phyloP scores from a whole-genome alignment of 2,797 vertebrate species.

The Thunnus albacares region DNA sequence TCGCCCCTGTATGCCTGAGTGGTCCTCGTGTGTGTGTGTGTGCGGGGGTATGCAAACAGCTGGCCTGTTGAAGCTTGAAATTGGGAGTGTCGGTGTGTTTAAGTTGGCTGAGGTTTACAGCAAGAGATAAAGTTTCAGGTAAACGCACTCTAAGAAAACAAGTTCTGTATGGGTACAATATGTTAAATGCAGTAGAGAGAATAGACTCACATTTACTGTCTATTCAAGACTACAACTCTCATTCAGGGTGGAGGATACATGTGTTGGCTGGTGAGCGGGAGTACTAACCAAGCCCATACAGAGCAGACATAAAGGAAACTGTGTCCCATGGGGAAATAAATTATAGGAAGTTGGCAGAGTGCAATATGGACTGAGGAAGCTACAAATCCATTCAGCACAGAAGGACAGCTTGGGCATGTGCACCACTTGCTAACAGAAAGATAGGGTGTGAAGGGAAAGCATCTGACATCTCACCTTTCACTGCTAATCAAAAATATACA shows the following conservation, averaged over 20 bases:
- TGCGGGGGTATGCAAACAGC: conserved; percentile 58
- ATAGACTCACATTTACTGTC: not conserved
- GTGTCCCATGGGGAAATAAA: conserved; percentile 48
- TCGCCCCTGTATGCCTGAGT: conserved; percentile 4
- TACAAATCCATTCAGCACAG: conserved; percentile 34
- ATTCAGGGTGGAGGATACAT: conserved; percentile 11
- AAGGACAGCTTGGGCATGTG: conserved; percentile 34
- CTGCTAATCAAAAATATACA: conserved; percentile 8
- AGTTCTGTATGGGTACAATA: not conserved
- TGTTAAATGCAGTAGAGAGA: conserved; percentile 3
- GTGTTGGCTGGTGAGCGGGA: conserved; percentile 7
- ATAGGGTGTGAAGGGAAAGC: conserved; percentile 40
- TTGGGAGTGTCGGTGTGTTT: conserved; percentile 58
- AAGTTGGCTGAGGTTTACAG: conserved; percentile 55
- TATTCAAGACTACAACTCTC: not conserved
- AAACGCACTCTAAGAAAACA: not conserved
- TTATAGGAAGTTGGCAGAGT: conserved; percentile 69
- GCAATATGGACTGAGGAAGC: conserved; percentile 66
- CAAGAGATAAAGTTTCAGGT: conserved; percentile 34
- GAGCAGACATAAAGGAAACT: conserved; percentile 45
- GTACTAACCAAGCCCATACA: not conserved
- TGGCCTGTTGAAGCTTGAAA: conserved; percentile 70
- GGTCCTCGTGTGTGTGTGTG: conserved; percentile 8
- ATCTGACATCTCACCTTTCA: conserved; percentile 43
- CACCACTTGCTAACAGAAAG: conserved; percentile 46